Base-by-base conservation (phyloP, 2,113 vertebrate genomes). In the Ameiurus melas region DNA sequence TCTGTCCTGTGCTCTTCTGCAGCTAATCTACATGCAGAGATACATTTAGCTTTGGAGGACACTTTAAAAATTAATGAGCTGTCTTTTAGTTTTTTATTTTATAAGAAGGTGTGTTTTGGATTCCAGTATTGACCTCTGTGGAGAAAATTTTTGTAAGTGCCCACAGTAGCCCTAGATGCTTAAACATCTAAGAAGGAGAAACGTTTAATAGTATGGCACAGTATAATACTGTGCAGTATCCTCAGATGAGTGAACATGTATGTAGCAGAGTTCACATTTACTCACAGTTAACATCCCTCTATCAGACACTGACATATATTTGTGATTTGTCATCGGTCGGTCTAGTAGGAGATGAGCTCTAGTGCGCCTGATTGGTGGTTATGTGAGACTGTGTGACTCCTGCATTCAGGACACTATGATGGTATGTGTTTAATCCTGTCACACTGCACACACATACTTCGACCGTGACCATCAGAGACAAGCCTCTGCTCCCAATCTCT, bases 271-370 rank as follows among this genome's bases (percentile, higher is more conserved):
- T 66, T 66, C 2, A 66, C 10, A 66, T 12, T 62, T 1, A 62
- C 47, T 47, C 47, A 47, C 47, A 47, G 60, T 36, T 60, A 83
- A 83, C 20, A 62, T 47, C 47, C 47, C 58, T 64, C 27, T 47
- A 25, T n/a, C 57, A 79, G 58, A 66, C 39, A 80, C 58, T 79
- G 57, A 78, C 58, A 78, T 30, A 64, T 57, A 33, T 39, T 30
- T 78, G 22, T 16, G 43, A 86, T 86, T 62, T 62, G 85, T 57
- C 58, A 75, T 85, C 53, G 27, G 70, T 60, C 77, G 68, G 16
- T 75, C 33, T 25, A 58, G 70, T 78, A 62, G 58, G 30, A 62
- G 57, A 78, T 70, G 58, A 30, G 39, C 43, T 62, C 53, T 58
- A 78, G 71, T 64, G 71, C 33, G 2, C 58, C 36, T 86, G 53